Base-by-base conservation (phyloP, 2,797 vertebrate genomes). In the Cottoperca gobio region DNA sequence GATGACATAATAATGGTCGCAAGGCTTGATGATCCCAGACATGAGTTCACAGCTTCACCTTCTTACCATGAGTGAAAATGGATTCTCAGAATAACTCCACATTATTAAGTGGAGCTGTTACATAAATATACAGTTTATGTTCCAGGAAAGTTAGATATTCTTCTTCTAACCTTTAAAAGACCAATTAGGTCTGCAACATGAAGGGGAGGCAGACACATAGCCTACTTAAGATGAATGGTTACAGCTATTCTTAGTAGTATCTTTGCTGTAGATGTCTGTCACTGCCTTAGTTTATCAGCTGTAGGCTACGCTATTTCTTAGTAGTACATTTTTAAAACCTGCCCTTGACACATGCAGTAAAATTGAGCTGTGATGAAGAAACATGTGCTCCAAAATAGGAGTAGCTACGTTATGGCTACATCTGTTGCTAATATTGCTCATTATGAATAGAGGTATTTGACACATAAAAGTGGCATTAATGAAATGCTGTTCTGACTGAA, bases 21-120 rank as follows among this genome's bases (percentile, higher is more conserved):
- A 39, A 23, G 28, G 70, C n/a, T 31, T 5, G 7, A 46, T 73
- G 42, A 62, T 84, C 67, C 24, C 59, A 71, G 19, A 58, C 35
- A 33, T 37, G 62, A 53, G 62, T 58, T 70, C 75, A 72, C 28
- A n/a, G 48, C 52, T 43, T 50, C 67, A 57, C 46, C 67, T 61
- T 10, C 33, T 70, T 23, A 43, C 19, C 40, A 57, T 28, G 71
- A 71, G 10, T 3, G 21, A 48, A 63, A 55, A 49, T 42, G 52
- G 43, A 70, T 83, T 86, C 68, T 69, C n/a, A 70, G 81, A 73
- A 75, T 33, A 45, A 46, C 21, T 69, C 40, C 35, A 8, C 42
- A 26, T 40, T 39, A 48, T 13, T 23, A 45, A 28, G 33, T 8
- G 12, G 53, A 31, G 48, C 12, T n/a, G 26, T 23, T 4, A 39